Conservation (phyloP, 2,797 vertebrate genomes). For the Buceros bicornis region DNA sequence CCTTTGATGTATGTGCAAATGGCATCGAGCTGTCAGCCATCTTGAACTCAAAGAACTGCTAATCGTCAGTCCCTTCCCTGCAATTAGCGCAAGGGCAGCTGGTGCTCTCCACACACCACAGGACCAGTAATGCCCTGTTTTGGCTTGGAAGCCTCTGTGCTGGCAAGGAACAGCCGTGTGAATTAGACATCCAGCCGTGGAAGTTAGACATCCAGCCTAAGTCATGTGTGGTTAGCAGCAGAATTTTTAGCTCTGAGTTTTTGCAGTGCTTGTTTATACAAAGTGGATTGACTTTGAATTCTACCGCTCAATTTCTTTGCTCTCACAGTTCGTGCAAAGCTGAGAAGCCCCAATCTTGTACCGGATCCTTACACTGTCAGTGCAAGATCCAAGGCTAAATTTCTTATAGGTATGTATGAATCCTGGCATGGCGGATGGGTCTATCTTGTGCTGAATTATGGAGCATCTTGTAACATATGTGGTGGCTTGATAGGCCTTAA, state of each 20-base stretch:
- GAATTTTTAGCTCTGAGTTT: background rate
- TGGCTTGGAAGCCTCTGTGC: background rate
- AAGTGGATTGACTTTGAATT: background rate
- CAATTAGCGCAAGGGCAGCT: constrained; percentile 47
- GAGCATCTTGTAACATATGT: background rate
- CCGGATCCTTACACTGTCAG: background rate
- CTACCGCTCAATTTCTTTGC: constrained; percentile 15
- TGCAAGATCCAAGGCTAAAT: background rate
- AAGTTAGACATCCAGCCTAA: background rate
- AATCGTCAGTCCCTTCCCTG: constrained; percentile 46
- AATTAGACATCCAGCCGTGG: background rate
- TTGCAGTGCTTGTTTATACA: constrained; percentile 8
- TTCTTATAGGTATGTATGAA: background rate
- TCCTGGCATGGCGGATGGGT: constrained; percentile 35
- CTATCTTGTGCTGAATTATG: constrained; percentile 37
- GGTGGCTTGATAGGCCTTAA: constrained; percentile 8
- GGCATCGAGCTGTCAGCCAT: constrained; percentile 1
- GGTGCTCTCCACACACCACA: constrained; percentile 12
- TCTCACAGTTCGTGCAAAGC: background rate
- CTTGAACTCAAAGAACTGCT: constrained; percentile 52
- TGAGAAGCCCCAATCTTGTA: background rate
- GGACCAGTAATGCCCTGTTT: background rate
- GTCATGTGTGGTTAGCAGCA: background rate
- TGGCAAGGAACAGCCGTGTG: background rate
- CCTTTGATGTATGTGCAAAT: constrained; percentile 51